These are phyloP conservation scores for Drosophila limbata DNA, from an alignment of 2,888 invertebrate species.

Conservation along the genomic window DNA sequence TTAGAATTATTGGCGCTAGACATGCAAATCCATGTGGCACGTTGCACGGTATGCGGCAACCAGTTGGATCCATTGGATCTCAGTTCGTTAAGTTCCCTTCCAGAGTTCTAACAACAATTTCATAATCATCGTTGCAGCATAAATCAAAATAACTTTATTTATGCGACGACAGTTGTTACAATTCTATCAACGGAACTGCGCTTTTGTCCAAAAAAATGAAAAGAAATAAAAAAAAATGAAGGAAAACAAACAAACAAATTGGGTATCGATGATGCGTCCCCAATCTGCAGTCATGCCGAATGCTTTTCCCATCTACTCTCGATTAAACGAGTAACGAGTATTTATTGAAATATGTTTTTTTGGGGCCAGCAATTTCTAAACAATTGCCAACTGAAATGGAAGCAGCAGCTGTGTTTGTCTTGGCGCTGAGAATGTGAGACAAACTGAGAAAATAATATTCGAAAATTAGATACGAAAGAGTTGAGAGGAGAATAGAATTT, in stretches of 20 bases:
- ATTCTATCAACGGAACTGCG: conserved; percentile 72
- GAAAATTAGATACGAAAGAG: conserved; percentile 27
- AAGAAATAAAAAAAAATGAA: conserved; percentile 9
- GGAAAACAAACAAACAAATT: conserved; percentile 69
- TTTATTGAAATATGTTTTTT: conserved; percentile 68
- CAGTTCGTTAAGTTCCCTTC: neutral
- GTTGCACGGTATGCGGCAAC: conserved; percentile 47
- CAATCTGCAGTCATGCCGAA: conserved; percentile 68
- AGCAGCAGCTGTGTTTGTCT: conserved; percentile 68
- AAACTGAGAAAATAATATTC: conserved; percentile 25
- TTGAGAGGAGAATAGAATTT: conserved; percentile 4
- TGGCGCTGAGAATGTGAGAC: conserved; percentile 23
- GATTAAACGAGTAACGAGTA: conserved; percentile 40
- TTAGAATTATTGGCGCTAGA: conserved; percentile 83
- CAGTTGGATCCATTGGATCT: conserved; percentile 21
- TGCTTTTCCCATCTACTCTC: conserved; percentile 46
- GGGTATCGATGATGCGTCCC: conserved; percentile 61
- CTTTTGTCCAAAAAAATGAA: conserved; percentile 29
- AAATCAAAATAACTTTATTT: conserved; percentile 79
- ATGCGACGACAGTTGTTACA: conserved; percentile 81
- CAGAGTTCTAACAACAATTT: conserved; percentile 61
- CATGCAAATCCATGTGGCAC: conserved; percentile 76
- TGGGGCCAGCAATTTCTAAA: conserved; percentile 66
- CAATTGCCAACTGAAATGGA: conserved; percentile 55
- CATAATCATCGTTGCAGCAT: conserved; percentile 70